phyloP scores from a whole-genome alignment of 2,113 vertebrate species.

The Miniopterus natalensis region DNA sequence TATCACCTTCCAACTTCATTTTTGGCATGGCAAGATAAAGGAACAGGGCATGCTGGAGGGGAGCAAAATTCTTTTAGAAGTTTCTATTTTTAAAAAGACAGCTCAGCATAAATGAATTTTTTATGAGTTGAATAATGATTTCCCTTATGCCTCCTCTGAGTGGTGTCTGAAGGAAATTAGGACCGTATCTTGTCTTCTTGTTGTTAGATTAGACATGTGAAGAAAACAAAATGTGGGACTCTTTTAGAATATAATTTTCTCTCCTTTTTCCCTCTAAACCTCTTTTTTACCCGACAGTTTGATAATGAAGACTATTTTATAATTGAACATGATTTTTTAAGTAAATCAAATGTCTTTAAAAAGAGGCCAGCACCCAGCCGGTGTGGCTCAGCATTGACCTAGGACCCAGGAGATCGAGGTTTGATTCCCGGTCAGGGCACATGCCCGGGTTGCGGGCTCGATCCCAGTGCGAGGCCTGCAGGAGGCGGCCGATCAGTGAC shows the following conservation, averaged over 20 bases:
- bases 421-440: too few species aligned
- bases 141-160: background rate
- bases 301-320: background rate
- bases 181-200: background rate
- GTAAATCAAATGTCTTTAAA: background rate
- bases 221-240: background rate
- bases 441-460: too few species aligned
- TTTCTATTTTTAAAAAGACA: conserved; percentile 5
- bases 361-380: background rate
- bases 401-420: too few species aligned
- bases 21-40: background rate
- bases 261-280: background rate
- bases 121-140: conserved; percentile 51
- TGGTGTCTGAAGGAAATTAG: background rate
- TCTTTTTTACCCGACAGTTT: background rate
- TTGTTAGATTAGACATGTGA: background rate
- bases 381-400: too few species aligned
- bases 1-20: conserved; percentile 20
- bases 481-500: too few species aligned
- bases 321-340: background rate
- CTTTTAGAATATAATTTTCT: background rate
- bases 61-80: conserved; percentile 14
- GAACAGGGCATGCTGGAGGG: background rate
- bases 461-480: too few species aligned
- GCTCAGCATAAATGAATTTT: conserved; percentile 44